Base-by-base conservation (phyloP, 2,888 invertebrate species). In the Lumbricus terrestris region DNA sequence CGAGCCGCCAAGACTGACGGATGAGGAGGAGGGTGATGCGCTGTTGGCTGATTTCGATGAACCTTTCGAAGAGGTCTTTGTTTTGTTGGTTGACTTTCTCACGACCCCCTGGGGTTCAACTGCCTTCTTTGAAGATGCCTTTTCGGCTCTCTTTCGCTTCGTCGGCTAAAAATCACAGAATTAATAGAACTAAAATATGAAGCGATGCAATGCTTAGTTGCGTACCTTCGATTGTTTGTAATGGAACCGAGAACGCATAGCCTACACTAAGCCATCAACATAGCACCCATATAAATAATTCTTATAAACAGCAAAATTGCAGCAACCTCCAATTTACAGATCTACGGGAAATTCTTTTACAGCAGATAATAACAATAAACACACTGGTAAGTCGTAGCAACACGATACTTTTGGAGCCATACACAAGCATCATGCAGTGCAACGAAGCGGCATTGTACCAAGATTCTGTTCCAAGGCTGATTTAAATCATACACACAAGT, bases 101-200 rank as follows among this genome's bases (percentile, higher is more conserved):
- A 40, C 89, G 23, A 69, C 88, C 1, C 90, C 90, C 37, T 90
- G 54, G 29, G 47, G 37, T 82, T 83, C 35, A 40, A 13, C 8
- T 29, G 89, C 88, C 29, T 90, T 47, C 88, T 90, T 82, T 37
- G 37, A 37, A 37, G 88, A 37, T 15, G n/a, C 37, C 89, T 82
- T 83, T 23, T 37, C 40, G n/a, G 38, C 38, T 40, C 88, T 88
- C 15, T 47, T 33, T n/a, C 88, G 38, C 82, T 82, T 88, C 54
- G 34, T 82, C 34, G 23, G 83, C 37, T 88, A 88, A 47, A 69
- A 69, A 42, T 29, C 29, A 69, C 69, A 69, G 29, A 69, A 11
- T n/a, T n/a, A 29, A n/a, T n/a, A n/a, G 69, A 69, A 69, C n/a
- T 69, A 69, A 69, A 69, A 69, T 8, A 29, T 69, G 13, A 69